Evolutionary conservation across 1,140 invertebrate genomes (phyloP).

Genomic region (Kradibia gibbosae): DNA sequence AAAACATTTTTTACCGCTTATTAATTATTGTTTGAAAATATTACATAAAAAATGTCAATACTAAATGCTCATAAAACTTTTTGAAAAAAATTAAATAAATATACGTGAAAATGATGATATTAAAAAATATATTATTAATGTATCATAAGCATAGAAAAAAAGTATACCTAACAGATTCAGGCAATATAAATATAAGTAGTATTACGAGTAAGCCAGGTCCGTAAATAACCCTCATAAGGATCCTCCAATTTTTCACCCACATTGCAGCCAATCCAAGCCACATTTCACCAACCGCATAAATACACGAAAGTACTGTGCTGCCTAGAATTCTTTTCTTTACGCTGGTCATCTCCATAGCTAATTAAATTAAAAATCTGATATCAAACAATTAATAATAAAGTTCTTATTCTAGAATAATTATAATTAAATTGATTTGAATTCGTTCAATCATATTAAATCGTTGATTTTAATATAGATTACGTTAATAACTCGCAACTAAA

Average conservation of each 20-base stretch:
- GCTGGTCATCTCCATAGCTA: constrained; percentile 85
- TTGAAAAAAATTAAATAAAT: neutral
- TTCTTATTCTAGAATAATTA: neutral
- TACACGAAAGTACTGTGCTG: constrained; percentile 80
- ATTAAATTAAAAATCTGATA: neutral
- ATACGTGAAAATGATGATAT: too few relatives aligned
- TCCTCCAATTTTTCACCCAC: constrained; percentile 80
- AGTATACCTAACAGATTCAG: constrained; percentile 76
- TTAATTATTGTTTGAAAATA: too few relatives aligned
- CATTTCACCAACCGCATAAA: constrained; percentile 82
- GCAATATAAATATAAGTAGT: constrained; percentile 75
- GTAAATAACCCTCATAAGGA: constrained; percentile 79
- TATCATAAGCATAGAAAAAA: neutral
- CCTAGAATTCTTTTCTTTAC: constrained; percentile 82
- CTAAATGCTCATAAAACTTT: too few relatives aligned
- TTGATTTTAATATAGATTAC: too few relatives aligned
- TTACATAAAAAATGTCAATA: too few relatives aligned
- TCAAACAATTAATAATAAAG: too few relatives aligned
- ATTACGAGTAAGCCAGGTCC: constrained; percentile 78
- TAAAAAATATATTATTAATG: too few relatives aligned
- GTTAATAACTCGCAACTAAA: too few relatives aligned
- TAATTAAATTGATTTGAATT: too few relatives aligned
- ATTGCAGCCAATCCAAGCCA: constrained; percentile 79
- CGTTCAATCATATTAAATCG: too few relatives aligned
- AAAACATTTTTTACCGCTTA: too few relatives aligned